Evolutionary conservation across 2,113 vertebrate species (phyloP).

Genomic region (Psilopsiagon aurifrons): DNA sequence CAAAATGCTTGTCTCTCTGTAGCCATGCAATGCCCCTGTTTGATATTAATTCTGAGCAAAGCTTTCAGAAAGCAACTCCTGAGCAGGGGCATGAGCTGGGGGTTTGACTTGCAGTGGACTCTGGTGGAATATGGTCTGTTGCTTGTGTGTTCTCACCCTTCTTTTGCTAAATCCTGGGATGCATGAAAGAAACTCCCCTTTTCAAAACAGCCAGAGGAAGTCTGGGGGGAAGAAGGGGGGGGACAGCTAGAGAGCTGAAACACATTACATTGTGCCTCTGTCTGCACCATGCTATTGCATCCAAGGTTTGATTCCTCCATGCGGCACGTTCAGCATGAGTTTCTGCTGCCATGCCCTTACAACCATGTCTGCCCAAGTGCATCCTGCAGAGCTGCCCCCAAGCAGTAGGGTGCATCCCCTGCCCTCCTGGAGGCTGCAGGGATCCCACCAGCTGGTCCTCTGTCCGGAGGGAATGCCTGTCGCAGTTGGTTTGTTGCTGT

Average conservation of each 20-base stretch:
- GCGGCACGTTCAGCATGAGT: not conserved
- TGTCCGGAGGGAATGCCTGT: not conserved
- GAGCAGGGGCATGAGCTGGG: not conserved
- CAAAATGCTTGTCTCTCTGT: not conserved
- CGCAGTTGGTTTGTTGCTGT: not conserved
- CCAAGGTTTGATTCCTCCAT: not conserved
- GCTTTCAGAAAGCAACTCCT: not conserved
- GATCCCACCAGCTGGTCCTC: not conserved
- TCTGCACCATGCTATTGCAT: fast-evolving
- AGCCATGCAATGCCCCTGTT: not conserved
- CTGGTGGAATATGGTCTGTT: not conserved
- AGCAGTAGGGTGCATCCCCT: not conserved
- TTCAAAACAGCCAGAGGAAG: not conserved
- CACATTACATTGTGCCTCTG: fast-evolving
- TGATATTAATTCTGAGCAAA: not conserved
- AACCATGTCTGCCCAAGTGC: not conserved
- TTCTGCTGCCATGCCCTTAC: not conserved
- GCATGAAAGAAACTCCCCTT: not conserved
- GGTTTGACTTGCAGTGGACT: not conserved
- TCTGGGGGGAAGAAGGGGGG: not conserved
- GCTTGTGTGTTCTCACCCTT: not conserved
- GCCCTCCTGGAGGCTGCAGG: not conserved
- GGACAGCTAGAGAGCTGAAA: not conserved
- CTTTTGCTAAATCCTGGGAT: not conserved
- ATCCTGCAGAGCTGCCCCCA: not conserved